These are phyloP conservation scores for Telmatherina bonti DNA, from an alignment of 2,797 vertebrate genomes.

Conservation along the genomic window DNA sequence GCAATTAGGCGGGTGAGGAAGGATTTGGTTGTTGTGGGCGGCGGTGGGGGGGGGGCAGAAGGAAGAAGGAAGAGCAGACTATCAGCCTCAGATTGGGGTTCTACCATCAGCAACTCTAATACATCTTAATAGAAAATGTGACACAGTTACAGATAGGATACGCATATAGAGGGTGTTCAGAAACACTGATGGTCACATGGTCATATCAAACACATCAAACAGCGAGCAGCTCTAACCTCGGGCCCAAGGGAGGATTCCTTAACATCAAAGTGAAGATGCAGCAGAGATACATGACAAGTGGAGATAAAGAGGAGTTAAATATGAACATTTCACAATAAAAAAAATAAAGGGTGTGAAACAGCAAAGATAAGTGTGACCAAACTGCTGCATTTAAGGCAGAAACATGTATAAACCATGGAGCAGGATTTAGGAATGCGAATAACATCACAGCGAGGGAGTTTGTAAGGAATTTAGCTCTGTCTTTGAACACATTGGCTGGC, in stretches of 20 bases:
- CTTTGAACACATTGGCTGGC: neutral
- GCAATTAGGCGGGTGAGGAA: neutral
- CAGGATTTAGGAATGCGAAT: no score
- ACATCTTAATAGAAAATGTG: neutral
- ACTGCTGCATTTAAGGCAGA: neutral
- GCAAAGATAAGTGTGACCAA: conserved; percentile 11
- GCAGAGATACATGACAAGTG: conserved; percentile 48
- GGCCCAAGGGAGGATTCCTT: conserved; percentile 77
- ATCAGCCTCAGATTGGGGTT: conserved; percentile 9
- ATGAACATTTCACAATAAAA: conserved; percentile 29
- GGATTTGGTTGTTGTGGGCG: neutral
- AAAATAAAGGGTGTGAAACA: conserved; percentile 1
- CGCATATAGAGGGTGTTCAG: neutral
- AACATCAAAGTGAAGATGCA: conserved; percentile 57
- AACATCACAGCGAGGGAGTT: no score
- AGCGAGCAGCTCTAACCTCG: conserved; percentile 79
- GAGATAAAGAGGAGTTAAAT: conserved; percentile 40
- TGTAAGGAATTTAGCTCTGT: no score
- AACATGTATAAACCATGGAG: neutral
- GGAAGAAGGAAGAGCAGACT: conserved; percentile 13
- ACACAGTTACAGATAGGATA: conserved; percentile 11
- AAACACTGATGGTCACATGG: conserved; percentile 13
- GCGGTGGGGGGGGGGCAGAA: conserved; percentile 23
- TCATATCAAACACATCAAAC: conserved; percentile 46
- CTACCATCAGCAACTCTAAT: neutral